Conservation (phyloP, 2,888 invertebrate species). For the Nesidiocoris tenuis region DNA sequence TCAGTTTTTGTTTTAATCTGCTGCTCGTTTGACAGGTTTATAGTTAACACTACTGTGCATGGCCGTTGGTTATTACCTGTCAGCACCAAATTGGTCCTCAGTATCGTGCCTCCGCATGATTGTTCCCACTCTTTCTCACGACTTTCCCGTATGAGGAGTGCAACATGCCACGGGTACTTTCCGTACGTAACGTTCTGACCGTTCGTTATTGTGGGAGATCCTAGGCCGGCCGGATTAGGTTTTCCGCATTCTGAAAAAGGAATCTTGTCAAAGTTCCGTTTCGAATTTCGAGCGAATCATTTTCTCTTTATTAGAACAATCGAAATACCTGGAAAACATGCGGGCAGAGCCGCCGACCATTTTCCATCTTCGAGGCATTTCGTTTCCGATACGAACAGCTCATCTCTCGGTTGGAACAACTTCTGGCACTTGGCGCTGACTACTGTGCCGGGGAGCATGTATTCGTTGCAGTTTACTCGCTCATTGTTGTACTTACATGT, state of each 20-base stretch:
- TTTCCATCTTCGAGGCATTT: slow-evolving; percentile 7
- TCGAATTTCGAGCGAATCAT: no score
- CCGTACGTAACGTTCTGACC: slow-evolving; percentile 25
- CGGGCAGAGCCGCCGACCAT: slow-evolving; percentile 24
- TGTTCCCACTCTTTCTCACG: background rate
- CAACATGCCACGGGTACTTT: slow-evolving; percentile 39
- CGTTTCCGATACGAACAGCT: background rate
- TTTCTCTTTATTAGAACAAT: no score
- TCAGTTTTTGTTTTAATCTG: no score
- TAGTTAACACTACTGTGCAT: no score
- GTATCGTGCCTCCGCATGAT: slow-evolving; percentile 20
- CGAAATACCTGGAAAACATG: slow-evolving; percentile 25
- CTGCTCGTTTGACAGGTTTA: no score
- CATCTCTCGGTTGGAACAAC: slow-evolving; percentile 14
- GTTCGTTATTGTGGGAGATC: slow-evolving; percentile 8
- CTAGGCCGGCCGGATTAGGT: slow-evolving; percentile 5
- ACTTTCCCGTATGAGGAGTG: background rate
- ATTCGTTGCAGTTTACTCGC: slow-evolving; percentile 6
- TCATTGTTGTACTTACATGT: slow-evolving; percentile 5
- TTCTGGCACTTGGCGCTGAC: slow-evolving; percentile 5
- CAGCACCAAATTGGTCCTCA: slow-evolving; percentile 11
- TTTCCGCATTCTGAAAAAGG: slow-evolving; percentile 30
- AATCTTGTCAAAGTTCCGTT: no score
- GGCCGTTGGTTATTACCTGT: no score
- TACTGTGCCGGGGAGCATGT: slow-evolving; percentile 14